Base-by-base conservation (phyloP, 2,113 vertebrate species). In the Silurus meridionalis region DNA sequence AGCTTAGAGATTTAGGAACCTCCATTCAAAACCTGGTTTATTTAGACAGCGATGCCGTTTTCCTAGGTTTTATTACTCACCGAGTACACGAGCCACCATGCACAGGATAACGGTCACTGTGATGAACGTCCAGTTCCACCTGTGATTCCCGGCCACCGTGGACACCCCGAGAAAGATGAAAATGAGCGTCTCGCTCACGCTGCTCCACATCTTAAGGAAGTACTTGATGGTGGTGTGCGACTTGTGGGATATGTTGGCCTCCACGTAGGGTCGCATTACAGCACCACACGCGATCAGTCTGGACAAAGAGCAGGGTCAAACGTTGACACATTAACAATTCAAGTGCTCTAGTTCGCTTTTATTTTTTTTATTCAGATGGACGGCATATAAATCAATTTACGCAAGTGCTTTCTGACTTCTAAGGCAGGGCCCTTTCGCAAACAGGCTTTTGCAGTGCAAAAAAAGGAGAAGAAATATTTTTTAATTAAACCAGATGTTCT, bases 121-220 rank as follows among this genome's bases (percentile, higher is more conserved):
- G 90, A 99, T 96, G 0, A 99, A 99, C 88, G 95, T 96, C 98
- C 98, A 99, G 94, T 98, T 97, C 98, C 98, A 99, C 52, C 84
- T 78, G 89, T 99, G 98, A 11, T 88, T 87, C n/a, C 97, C 98
- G 0, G 96, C 98, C 91, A 99, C 97, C 0, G 98, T 99, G 85
- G 98, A 98, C 77, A 99, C 97, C 0, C 98, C 98, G 6, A 99
- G 94, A 90, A 99, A 99, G 92, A 99, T 99, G 92, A 99, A 99
- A 93, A 99, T 99, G 50, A 99, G 96, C 0, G 98, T 99, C 92
- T 99, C 98, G 0, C 98, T 99, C 89, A 99, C 97, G 0, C 97
- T 99, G 95, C 98, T 99, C 98, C 96, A 99, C 98, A 99, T 99
- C 94, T 99, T 99, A 87, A 99, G 92, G 92, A 99, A 99, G 85